Percentiles rank a stretch among this genome's conserved stretches.
phyloP scores from a whole-genome alignment of 2,113 vertebrate genomes.

The Pionites leucogaster region DNA sequence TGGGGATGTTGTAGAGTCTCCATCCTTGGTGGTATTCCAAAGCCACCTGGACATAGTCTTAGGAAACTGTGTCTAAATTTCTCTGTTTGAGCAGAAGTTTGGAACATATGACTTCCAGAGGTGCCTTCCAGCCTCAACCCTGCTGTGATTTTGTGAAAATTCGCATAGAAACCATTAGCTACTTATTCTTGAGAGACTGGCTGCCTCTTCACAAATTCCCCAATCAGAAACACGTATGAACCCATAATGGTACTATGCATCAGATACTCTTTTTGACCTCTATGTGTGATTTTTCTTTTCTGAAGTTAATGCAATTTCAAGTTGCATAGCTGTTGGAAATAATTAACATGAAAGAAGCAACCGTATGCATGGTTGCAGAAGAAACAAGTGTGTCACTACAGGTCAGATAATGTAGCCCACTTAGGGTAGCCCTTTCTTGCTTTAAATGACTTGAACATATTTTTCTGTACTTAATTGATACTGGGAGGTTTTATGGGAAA shows the following conservation, averaged over 20 bases:
- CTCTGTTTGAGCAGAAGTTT: not conserved
- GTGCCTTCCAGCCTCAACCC: not conserved
- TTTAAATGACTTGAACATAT: not conserved
- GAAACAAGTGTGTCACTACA: not conserved
- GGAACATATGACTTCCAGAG: not conserved
- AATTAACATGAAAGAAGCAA: not conserved
- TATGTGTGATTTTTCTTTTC: not conserved
- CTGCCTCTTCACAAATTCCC: not conserved
- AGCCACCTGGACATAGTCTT: rapidly evolving
- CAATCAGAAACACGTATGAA: not conserved
- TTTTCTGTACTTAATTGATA: constrained; percentile 30
- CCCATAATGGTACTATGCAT: not conserved
- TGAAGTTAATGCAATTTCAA: not conserved
- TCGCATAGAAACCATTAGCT: not conserved
- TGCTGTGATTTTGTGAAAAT: not conserved
- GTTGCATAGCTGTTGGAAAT: not conserved
- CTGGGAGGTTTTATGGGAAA: not conserved
- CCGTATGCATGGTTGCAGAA: not conserved
- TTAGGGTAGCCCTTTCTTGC: not conserved
- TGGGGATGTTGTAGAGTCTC: rapidly evolving
- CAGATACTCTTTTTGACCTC: not conserved
- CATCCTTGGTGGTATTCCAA: not conserved
- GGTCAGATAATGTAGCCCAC: not conserved
- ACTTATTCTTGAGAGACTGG: not conserved
- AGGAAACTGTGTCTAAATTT: not conserved